phyloP scores from a whole-genome alignment of 2,888 invertebrate species.

The Rhagonycha fulva region DNA sequence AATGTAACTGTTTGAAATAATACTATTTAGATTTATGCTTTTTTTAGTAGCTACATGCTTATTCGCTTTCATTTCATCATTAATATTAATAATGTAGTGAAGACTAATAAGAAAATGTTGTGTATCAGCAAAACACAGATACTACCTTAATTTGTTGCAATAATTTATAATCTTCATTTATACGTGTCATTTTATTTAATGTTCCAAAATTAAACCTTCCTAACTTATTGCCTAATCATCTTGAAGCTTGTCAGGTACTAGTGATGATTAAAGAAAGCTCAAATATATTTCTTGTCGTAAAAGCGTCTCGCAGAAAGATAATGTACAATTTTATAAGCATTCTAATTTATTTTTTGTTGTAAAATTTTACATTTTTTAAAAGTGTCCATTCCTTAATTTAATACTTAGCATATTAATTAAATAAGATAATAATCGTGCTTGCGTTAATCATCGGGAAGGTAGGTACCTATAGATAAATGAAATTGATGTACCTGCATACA shows the following conservation, averaged over 20 bases:
- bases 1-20: conserved; percentile 13
- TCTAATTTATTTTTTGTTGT: not conserved
- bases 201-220: not conserved
- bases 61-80: not conserved
- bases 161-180: not conserved
- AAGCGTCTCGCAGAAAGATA: not conserved
- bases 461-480: not conserved
- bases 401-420: too few relatives aligned
- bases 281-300: not conserved
- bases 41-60: not conserved
- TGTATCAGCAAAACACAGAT: not conserved
- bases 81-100: not conserved
- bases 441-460: not conserved
- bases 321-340: not conserved
- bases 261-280: not conserved
- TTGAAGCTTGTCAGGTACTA: not conserved
- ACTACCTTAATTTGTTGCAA: not conserved
- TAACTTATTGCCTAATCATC: not conserved
- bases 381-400: not conserved
- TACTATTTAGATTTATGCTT: conserved; percentile 18
- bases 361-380: not conserved
- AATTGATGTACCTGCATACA: not conserved
- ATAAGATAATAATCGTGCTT: not conserved
- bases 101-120: not conserved
- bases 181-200: not conserved